These are phyloP conservation scores for Colossoma macropomum DNA, from an alignment of 2,113 vertebrate species.

Conservation along the genomic window DNA sequence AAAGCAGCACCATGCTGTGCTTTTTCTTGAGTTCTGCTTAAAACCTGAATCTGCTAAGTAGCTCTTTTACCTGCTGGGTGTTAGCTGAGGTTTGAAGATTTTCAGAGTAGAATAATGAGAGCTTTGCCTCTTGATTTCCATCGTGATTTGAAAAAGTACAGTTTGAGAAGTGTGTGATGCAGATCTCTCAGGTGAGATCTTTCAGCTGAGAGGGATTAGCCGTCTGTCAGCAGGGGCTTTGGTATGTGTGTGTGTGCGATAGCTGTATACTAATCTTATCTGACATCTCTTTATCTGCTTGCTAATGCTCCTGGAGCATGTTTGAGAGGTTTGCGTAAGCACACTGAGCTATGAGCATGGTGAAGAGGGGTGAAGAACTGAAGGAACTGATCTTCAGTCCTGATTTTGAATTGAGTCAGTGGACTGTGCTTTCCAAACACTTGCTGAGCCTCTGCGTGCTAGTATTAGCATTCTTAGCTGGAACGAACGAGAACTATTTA, in stretches of 20 bases:
- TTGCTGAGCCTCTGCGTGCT: not conserved
- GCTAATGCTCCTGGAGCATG: conserved; percentile 10
- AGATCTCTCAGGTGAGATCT: not conserved
- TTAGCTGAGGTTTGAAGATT: not conserved
- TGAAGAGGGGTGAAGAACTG: not conserved
- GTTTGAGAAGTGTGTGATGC: conserved; percentile 2
- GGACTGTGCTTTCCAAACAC: not conserved
- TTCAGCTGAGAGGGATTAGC: conserved; percentile 5
- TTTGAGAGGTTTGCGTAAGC: conserved; percentile 22
- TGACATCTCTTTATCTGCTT: conserved; percentile 28
- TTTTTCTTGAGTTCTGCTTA: not conserved
- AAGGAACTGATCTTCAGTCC: not conserved
- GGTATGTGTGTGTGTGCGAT: not conserved
- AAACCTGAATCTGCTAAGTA: not conserved
- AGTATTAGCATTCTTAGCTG: not conserved
- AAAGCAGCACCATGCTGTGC: not conserved
- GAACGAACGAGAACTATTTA: not conserved
- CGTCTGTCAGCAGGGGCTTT: not conserved
- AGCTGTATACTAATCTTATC: conserved; percentile 38
- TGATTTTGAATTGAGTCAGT: not conserved
- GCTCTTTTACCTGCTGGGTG: not conserved
- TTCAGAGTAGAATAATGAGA: not conserved
- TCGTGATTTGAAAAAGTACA: not conserved
- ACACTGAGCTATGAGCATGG: not conserved
- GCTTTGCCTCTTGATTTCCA: not conserved